Conservation (phyloP, 2,113 vertebrate species). For the Podarcis cretensis region DNA sequence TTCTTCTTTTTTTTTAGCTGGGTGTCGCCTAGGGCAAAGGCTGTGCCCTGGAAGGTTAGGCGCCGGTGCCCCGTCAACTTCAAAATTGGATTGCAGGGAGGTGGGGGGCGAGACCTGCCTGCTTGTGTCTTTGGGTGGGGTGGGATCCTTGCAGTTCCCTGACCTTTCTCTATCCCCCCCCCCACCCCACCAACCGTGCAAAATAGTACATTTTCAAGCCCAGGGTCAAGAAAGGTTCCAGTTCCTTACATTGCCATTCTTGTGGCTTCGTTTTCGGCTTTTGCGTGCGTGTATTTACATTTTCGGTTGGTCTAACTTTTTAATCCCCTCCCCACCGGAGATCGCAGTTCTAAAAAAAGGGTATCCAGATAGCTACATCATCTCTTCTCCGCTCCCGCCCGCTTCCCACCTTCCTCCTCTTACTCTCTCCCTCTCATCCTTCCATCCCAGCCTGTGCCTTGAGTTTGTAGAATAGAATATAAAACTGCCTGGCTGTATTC, state of each 20-base stretch:
- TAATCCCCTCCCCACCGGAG: no score
- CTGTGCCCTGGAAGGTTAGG: not conserved
- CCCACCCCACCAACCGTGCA: not conserved
- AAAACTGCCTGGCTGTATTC: not conserved
- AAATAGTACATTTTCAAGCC: not conserved
- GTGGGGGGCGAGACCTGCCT: no score
- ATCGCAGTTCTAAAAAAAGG: not conserved
- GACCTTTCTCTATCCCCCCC: not conserved
- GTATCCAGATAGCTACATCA: not conserved
- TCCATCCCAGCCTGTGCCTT: not conserved
- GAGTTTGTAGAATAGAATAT: not conserved
- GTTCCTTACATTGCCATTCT: not conserved
- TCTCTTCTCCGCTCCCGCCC: not conserved
- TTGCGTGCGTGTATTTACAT: no score
- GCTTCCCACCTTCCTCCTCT: not conserved
- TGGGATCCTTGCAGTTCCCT: not conserved
- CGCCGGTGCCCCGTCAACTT: not conserved
- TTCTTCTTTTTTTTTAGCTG: no score
- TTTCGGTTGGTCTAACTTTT: not conserved
- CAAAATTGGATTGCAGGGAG: not conserved
- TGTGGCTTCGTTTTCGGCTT: not conserved
- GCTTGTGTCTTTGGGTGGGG: not conserved
- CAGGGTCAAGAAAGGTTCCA: no score
- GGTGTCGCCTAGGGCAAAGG: not conserved
- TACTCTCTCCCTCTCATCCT: not conserved